Evolutionary conservation across 2,888 invertebrate genomes (phyloP).

Genomic region (Caenorhabditis auriculariae): DNA sequence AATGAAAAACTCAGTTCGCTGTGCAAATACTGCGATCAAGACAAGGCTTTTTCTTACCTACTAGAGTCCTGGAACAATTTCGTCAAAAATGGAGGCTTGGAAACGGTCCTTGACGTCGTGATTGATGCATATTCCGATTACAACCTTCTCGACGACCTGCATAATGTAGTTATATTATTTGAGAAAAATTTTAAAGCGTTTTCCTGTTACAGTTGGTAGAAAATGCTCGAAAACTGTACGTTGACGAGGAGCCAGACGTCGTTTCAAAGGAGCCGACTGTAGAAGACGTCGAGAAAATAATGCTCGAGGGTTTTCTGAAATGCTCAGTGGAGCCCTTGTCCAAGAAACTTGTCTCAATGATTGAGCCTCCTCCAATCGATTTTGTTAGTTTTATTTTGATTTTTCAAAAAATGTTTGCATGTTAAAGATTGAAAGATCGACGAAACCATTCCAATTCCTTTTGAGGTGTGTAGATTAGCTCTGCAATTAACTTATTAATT

Average conservation of each 20-base stretch:
- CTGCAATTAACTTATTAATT: too few species aligned
- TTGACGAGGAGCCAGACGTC: constrained; percentile 5
- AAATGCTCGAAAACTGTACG: constrained; percentile 1
- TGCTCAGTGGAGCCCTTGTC: constrained; percentile 16
- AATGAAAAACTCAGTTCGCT: constrained; percentile 5
- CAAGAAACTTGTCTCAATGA: constrained; percentile 13
- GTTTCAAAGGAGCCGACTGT: neutral
- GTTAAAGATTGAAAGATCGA: too few species aligned
- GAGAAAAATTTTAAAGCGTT: neutral
- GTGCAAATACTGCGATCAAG: constrained; percentile 28
- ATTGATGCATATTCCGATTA: constrained; percentile 14
- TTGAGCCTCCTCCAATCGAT: constrained; percentile 23
- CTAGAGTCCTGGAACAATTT: constrained; percentile 26
- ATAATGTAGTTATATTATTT: constrained; percentile 4
- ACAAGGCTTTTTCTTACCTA: constrained; percentile 13
- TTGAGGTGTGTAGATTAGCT: too few species aligned
- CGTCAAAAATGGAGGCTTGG: constrained; percentile 17
- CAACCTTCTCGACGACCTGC: constrained; percentile 18
- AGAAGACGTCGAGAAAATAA: constrained; percentile 20
- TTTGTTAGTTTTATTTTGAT: constrained; percentile 7
- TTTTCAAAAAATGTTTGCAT: neutral
- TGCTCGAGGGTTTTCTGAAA: constrained; percentile 18
- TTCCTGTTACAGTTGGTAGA: constrained; percentile 8
- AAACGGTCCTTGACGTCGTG: constrained; percentile 5
- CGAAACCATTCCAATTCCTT: too few species aligned